phyloP scores from a whole-genome alignment of 2,888 invertebrate species.

The Drosophila rubida region DNA sequence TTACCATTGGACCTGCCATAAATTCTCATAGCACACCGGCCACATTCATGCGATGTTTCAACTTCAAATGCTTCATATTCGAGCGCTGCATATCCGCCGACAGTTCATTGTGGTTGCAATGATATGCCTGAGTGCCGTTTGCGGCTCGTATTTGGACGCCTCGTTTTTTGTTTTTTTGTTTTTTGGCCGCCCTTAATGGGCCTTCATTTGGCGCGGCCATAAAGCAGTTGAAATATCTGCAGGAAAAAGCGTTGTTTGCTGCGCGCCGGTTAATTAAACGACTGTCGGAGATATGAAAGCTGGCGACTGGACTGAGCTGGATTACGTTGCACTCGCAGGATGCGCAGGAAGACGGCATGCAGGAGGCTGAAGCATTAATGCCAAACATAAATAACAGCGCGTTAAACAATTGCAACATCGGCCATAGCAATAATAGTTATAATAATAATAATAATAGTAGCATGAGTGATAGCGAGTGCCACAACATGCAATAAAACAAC shows the following conservation, averaged over 20 bases:
- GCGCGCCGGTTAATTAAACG: constrained; percentile 65
- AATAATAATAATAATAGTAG: constrained; percentile 43
- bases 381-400: constrained; percentile 62
- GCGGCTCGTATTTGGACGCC: constrained; percentile 31
- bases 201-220: constrained; percentile 44
- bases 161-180: constrained; percentile 6
- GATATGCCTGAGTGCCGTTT: constrained; percentile 63
- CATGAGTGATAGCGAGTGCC: constrained; percentile 61
- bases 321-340: constrained; percentile 19
- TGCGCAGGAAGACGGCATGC: constrained; percentile 9
- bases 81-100: constrained; percentile 30
- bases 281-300: constrained; percentile 20
- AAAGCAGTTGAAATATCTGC: constrained; percentile 42
- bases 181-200: constrained; percentile 47
- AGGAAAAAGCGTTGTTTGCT: constrained; percentile 37
- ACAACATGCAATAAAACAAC: constrained; percentile 67
- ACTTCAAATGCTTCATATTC: constrained; percentile 20
- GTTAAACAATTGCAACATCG: constrained; percentile 55
- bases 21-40: constrained; percentile 45
- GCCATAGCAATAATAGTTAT: constrained; percentile 38
- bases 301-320: constrained; percentile 6
- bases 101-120: constrained; percentile 39
- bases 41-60: constrained; percentile 43
- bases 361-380: constrained; percentile 59
- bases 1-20: constrained; percentile 8